Conservation (phyloP, 2,113 vertebrate genomes). For the Hypomesus transpacificus region DNA sequence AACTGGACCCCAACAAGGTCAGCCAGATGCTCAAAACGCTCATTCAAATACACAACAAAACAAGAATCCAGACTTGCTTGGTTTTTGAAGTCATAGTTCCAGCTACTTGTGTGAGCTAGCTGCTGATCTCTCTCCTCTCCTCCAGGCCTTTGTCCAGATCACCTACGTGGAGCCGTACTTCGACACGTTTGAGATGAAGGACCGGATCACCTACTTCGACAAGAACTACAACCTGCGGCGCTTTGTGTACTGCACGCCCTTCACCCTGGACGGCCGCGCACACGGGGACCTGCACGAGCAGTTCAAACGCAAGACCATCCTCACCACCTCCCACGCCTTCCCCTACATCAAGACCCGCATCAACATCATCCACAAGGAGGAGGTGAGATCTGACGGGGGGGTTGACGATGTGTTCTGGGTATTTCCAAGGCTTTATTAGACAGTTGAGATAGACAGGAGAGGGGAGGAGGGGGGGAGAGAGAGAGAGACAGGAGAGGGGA, state of each 20-base stretch:
- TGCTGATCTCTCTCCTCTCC: not conserved
- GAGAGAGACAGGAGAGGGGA: no score
- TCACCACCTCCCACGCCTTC: conserved; percentile 95
- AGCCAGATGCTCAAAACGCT: not conserved
- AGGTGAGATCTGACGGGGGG: conserved; percentile 67
- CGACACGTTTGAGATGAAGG: conserved; percentile 98
- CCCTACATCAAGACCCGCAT: conserved; percentile 99
- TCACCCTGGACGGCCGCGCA: conserved; percentile 93
- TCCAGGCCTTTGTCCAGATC: conserved; percentile 94
- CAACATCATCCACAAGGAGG: conserved; percentile 97
- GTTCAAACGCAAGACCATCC: conserved; percentile 95
- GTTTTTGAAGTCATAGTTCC: not conserved
- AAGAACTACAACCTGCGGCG: conserved; percentile 97
- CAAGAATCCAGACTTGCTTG: not conserved
- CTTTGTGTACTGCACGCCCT: conserved; percentile 98
- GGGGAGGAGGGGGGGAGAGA: no score
- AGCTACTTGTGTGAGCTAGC: no score
- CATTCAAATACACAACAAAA: not conserved
- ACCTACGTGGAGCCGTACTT: conserved; percentile 98
- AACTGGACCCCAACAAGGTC: conserved; percentile 96
- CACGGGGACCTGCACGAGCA: conserved; percentile 97
- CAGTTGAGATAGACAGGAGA: no score
- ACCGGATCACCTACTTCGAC: conserved; percentile 98
- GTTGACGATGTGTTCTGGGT: not conserved
- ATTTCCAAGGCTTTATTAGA: no score